Base-by-base conservation (phyloP, 2,797 vertebrate genomes). In the Garrulus glandarius region DNA sequence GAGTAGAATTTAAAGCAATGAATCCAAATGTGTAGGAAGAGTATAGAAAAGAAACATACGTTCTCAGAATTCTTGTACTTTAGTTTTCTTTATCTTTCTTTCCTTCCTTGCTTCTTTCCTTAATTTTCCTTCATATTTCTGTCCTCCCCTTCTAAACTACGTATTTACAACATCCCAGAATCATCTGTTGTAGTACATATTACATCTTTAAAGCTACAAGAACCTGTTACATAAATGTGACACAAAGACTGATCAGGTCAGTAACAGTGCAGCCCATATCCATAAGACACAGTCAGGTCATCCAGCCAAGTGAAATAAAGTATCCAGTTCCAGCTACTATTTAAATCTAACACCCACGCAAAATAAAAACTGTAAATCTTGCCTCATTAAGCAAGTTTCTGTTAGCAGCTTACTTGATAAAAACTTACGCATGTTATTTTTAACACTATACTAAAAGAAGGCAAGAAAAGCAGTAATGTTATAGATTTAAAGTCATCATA, bases 241-340 rank as follows among this genome's bases (percentile, higher is more conserved):
- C 21, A 39, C 4, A 50, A 81, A 80, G 27, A 11, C 2, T 0
- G 0, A 27, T 26, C 8, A 56, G 12, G 24, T n/a, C n/a, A 55
- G 47, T 22, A 39, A 30, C 20, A 89, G 34, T 1, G 6, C 13
- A 11, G 32, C 24, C 15, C 27, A 56, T 13, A 55, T 14, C n/a
- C 3, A 0, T 5, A 34, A 22, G 7, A 46, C 5, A n/a, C 2
- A 56, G 13, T 22, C 43, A 63, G 27, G 22, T 46, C 19, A 56
- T 24, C 7, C 30, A 71, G 7, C 4, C 10, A 49, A 49, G 29
- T 6, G 8, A 93, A 87, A 69, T 47, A 39, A 26, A 2, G 2
- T n/a, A 32, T 16, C 20, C 18, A 24, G 9, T 32, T 76, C 24
- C 47, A 82, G 13, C 24, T 52, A 79, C 12, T 17, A 11, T 47